A percentile compares a stretch with the other conserved stretches of the same genome.
Conservation (phyloP, 2,113 vertebrate genomes). For the Calypte anna region DNA sequence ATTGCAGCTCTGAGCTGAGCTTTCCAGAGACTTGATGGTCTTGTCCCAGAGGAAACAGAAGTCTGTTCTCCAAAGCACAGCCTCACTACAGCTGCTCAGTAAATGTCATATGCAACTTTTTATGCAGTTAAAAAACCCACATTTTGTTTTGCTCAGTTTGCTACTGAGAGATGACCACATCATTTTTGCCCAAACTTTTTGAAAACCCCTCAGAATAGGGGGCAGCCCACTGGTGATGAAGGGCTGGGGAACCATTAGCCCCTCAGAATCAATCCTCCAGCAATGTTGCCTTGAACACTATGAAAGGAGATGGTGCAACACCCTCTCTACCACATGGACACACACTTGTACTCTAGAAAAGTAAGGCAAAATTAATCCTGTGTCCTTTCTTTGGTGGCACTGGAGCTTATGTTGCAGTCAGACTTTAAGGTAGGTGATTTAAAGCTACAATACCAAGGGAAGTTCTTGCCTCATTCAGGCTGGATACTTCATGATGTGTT, state of each 20-base stretch:
- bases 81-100: not conserved
- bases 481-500: conserved; percentile 13
- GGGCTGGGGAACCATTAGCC: not conserved
- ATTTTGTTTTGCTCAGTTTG: not conserved
- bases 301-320: not conserved
- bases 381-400: not conserved
- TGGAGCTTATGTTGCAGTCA: not conserved
- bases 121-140: not conserved
- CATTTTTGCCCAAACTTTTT: not conserved
- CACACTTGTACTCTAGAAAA: not conserved
- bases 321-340: not conserved
- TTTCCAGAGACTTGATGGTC: not conserved
- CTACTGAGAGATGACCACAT: not conserved
- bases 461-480: not conserved
- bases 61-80: not conserved
- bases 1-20: not conserved
- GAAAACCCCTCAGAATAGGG: not conserved
- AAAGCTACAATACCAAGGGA: not conserved
- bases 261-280: not conserved
- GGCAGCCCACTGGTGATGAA: not conserved
- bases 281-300: not conserved
- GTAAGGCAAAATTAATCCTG: not conserved
- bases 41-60: conserved; percentile 11
- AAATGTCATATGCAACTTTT: not conserved
- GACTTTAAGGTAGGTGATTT: conserved; percentile 12